Conservation (phyloP, 2,797 vertebrate genomes). For the Vespertilio murinus region DNA sequence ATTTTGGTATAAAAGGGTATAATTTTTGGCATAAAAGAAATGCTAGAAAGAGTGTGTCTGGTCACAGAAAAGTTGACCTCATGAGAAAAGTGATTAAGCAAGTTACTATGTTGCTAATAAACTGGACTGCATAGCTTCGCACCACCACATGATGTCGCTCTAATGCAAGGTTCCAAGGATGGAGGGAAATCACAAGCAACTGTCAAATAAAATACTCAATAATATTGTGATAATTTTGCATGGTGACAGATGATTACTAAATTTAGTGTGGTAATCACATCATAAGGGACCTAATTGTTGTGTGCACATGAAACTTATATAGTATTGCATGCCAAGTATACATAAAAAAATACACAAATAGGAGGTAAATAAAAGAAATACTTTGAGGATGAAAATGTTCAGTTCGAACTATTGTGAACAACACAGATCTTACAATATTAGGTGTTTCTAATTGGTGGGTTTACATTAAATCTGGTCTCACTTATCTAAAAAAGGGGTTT, state of each 20-base stretch:
- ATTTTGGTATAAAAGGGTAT: background rate
- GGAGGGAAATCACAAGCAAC: background rate
- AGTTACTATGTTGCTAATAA: background rate
- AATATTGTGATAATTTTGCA: background rate
- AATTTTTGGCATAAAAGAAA: background rate
- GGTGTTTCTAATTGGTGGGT: background rate
- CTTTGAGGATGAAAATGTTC: background rate
- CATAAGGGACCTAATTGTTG: background rate
- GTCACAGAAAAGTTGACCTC: background rate
- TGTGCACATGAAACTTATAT: background rate
- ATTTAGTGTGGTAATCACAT: background rate
- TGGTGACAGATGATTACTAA: background rate
- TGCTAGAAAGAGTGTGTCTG: background rate
- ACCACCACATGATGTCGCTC: slow-evolving; percentile 61
- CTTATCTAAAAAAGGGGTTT: background rate
- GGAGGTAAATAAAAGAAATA: background rate
- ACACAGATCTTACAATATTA: background rate
- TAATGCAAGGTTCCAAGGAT: slow-evolving; percentile 16
- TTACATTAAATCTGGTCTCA: background rate
- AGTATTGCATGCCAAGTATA: background rate
- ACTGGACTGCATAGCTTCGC: background rate
- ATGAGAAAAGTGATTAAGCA: background rate
- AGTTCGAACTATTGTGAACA: background rate
- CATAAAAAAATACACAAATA: background rate
- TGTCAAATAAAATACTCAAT: background rate